These are phyloP conservation scores for Columba livia DNA, from an alignment of 2,113 vertebrate genomes.

Conservation along the genomic window DNA sequence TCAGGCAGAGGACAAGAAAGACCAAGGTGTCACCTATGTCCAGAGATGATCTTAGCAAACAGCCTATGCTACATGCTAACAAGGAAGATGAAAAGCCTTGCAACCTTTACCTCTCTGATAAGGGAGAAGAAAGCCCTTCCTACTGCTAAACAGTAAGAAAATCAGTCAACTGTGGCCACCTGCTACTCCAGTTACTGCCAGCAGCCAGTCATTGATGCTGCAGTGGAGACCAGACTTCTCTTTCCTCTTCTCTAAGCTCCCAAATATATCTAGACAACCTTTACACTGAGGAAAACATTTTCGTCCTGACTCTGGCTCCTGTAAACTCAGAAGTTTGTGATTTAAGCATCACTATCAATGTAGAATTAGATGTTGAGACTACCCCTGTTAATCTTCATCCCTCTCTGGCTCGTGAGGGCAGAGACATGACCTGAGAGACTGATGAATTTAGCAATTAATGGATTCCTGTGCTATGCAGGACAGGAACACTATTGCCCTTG, in stretches of 20 bases:
- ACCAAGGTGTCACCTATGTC: background rate
- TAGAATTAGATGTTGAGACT: background rate
- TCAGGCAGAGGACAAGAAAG: background rate
- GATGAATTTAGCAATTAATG: background rate
- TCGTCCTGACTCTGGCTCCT: background rate
- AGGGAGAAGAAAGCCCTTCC: background rate
- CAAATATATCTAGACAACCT: background rate
- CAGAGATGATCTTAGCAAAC: background rate
- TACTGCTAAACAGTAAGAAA: background rate
- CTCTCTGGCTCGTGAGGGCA: background rate
- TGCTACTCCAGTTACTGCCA: background rate
- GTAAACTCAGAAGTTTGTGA: background rate
- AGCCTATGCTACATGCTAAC: background rate
- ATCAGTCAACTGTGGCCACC: background rate
- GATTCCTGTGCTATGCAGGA: background rate
- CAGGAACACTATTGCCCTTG: background rate
- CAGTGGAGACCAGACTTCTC: background rate
- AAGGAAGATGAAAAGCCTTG: background rate
- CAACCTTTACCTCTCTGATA: background rate
- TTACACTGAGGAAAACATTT: background rate
- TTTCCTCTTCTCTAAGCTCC: background rate
- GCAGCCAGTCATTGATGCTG: background rate
- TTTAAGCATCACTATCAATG: background rate
- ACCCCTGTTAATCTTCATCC: background rate
- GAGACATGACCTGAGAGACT: background rate